Evolutionary conservation across 2,113 vertebrate genomes (phyloP), one percentile per base, ranked within the genome.

Genomic region (Amazona guildingii): DNA sequence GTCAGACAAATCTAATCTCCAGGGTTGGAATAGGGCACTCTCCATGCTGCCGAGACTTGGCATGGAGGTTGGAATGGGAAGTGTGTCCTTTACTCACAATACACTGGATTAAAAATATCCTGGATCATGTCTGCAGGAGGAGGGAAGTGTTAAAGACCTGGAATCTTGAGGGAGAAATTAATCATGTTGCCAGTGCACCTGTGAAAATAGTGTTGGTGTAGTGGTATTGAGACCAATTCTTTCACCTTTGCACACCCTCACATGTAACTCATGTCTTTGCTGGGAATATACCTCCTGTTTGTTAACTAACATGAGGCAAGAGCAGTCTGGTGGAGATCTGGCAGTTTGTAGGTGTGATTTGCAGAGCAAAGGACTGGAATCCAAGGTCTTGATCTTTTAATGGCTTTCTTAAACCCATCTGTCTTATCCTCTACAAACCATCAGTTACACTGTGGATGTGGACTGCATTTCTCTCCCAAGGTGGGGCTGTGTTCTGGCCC

Each of bases 31-130:
- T 13, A 9, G 91, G 83, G 90, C 90, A 88, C 39, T 92, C 84
- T 11, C 21, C 87, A 46, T 80, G 86, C 80, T 80, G 87, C 80
- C 33, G 84, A 92, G 91, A 93, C 77, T 97, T 97, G 97, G 95
- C 97, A 92, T 20, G 2, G 74, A 82, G 77, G 27, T 87, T 80
- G 24, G 80, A 78, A 96, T 54, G 88, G 97, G 97, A 97, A 97
- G 75, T 66, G 82, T 76, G 90, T 92, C 81, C 88, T 97, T 81
- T 86, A 29, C 72, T 55, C 96, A 80, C 81, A 91, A 17, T 93
- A 41, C 8, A 0, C 48, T n/a, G 64, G 14, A 48, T 92, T 96
- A 87, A 95, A 96, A 97, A 97, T 97, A 97, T 69, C 75, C 88
- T 77, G 90, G 44, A 52, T 79, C n/a, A 0, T 57, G 85, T 41